These are phyloP conservation scores for Caenorhabditis elegans DNA, from an alignment of 1,140 invertebrate genomes.

Conservation along the genomic window DNA sequence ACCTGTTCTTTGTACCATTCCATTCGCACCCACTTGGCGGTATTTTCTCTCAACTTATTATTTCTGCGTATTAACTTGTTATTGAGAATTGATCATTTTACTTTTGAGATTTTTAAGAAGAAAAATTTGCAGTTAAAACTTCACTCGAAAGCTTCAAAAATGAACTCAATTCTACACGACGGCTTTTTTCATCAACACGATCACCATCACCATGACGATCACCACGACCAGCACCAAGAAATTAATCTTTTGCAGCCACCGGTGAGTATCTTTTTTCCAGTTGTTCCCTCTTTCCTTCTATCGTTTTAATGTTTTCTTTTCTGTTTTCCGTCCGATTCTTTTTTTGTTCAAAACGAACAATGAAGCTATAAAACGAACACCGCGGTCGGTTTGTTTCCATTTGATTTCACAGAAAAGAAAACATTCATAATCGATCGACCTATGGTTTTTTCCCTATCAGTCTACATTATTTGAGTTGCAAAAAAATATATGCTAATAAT, in stretches of 20 bases:
- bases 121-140: no score
- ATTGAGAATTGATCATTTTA: no score
- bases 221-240: not conserved
- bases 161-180: not conserved
- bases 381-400: not conserved
- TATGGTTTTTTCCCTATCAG: not conserved
- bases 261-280: not conserved
- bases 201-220: not conserved
- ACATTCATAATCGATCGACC: no score
- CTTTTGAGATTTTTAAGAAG: no score
- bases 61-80: no score
- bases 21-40: no score
- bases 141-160: not conserved
- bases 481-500: no score
- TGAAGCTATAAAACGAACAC: slow-evolving; percentile 10
- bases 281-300: not conserved
- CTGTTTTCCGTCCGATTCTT: not conserved
- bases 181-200: slow-evolving; percentile 7
- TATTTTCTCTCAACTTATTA: no score
- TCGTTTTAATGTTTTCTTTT: not conserved
- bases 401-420: not conserved
- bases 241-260: not conserved
- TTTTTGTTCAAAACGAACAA: not conserved
- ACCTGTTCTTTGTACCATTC: not conserved
- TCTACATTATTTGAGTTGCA: no score